Conservation (phyloP, 2,888 invertebrate genomes). For the Mimachlamys varia region DNA sequence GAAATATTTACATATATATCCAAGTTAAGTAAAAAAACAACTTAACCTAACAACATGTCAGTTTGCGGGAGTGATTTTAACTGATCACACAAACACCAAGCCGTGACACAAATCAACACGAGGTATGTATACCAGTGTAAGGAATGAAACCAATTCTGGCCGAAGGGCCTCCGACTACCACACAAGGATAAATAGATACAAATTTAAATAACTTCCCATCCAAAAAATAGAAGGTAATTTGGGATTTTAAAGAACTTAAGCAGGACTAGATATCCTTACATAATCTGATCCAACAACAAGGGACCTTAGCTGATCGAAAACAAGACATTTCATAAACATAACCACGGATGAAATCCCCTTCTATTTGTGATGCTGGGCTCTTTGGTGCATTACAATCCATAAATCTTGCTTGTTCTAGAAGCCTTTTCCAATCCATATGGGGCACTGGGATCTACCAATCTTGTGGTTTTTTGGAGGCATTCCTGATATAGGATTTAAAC, state of each 20-base stretch:
- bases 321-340: neutral
- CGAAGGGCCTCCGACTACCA: neutral
- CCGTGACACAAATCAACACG: no score
- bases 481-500: neutral
- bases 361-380: neutral
- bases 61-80: no score
- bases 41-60: no score
- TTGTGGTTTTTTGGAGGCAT: neutral
- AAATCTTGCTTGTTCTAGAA: neutral
- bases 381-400: neutral
- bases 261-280: neutral
- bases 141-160: neutral
- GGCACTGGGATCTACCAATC: neutral
- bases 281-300: neutral
- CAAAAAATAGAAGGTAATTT: neutral
- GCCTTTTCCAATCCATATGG: neutral
- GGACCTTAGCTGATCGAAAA: neutral
- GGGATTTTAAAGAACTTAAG: neutral
- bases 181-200: neutral
- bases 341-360: neutral
- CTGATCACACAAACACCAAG: no score
- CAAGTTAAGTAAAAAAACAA: no score
- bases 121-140: no score
- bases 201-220: neutral
- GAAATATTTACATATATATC: no score